phyloP scores from a whole-genome alignment of 2,888 invertebrate genomes.

The Galerucella pusilla region DNA sequence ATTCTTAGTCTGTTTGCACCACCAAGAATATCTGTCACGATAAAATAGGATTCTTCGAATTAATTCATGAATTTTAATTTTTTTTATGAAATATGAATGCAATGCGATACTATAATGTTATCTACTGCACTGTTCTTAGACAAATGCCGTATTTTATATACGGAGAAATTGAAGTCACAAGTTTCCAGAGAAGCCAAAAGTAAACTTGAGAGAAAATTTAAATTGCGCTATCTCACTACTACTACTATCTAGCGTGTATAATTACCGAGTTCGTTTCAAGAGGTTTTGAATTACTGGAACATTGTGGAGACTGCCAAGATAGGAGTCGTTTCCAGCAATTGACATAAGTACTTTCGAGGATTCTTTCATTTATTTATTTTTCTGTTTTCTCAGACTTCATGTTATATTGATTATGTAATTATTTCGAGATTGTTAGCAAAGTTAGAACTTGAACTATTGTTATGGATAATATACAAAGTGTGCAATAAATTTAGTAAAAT shows the following conservation, averaged over 20 bases:
- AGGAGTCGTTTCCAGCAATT: conserved; percentile 24
- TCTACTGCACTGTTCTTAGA: not conserved
- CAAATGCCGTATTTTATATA: conserved; percentile 12
- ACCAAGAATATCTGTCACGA: no score
- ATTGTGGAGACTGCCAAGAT: conserved; percentile 28
- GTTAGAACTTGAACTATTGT: not conserved
- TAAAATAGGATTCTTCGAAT: no score
- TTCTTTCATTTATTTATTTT: conserved; percentile 7
- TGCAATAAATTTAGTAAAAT: no score
- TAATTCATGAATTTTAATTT: no score
- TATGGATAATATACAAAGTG: not conserved
- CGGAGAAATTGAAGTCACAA: conserved; percentile 13
- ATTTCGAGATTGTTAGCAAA: not conserved
- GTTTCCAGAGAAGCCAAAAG: conserved; percentile 19
- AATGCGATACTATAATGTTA: not conserved
- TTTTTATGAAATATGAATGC: no score
- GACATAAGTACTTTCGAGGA: conserved; percentile 21
- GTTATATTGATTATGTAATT: not conserved
- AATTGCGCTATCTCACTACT: conserved; percentile 25
- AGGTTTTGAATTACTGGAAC: conserved; percentile 17
- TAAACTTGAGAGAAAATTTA: conserved; percentile 28
- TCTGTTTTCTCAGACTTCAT: not conserved
- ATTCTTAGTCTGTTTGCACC: no score
- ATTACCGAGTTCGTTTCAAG: conserved; percentile 32
- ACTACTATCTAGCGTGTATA: conserved; percentile 32